Percentiles rank a stretch among this genome's conserved stretches.
These are phyloP conservation scores for Hoplodrina ambigua DNA, from an alignment of 2,888 invertebrate genomes.

Conservation along the genomic window DNA sequence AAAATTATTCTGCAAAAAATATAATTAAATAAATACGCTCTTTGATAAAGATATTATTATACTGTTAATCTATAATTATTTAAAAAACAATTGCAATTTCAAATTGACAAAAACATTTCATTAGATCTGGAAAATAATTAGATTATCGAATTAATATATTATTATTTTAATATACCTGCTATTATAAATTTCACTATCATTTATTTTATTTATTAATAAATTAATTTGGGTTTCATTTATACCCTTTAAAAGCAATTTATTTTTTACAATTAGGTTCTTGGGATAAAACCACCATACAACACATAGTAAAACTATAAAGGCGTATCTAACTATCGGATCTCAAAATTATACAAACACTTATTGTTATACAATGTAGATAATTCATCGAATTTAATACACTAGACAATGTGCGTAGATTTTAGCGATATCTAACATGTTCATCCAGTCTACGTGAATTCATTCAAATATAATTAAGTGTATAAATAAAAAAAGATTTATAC, in stretches of 20 bases:
- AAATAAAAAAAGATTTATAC: constrained; percentile 14
- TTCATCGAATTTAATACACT: constrained; percentile 64
- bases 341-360: constrained; percentile 63
- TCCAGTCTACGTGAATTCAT: constrained; percentile 77
- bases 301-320: constrained; percentile 55
- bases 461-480: constrained; percentile 33
- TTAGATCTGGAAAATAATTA: constrained; percentile 34
- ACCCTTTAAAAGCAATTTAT: constrained; percentile 47
- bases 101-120: constrained; percentile 30
- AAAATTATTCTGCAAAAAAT: constrained; percentile 14
- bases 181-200: constrained; percentile 25
- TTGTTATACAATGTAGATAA: constrained; percentile 31
- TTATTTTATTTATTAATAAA: constrained; percentile 14
- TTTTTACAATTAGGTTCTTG: constrained; percentile 41
- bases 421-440: constrained; percentile 75
- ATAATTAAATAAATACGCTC: neutral
- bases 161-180: constrained; percentile 6
- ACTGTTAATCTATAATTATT: neutral
- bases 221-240: constrained; percentile 26
- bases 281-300: constrained; percentile 48
- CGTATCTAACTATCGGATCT: constrained; percentile 51
- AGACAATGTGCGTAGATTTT: constrained; percentile 82
- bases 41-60: neutral
- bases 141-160: constrained; percentile 4
- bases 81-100: constrained; percentile 10